Conservation (phyloP, 2,797 vertebrate genomes). For the Enoplosus armatus region DNA sequence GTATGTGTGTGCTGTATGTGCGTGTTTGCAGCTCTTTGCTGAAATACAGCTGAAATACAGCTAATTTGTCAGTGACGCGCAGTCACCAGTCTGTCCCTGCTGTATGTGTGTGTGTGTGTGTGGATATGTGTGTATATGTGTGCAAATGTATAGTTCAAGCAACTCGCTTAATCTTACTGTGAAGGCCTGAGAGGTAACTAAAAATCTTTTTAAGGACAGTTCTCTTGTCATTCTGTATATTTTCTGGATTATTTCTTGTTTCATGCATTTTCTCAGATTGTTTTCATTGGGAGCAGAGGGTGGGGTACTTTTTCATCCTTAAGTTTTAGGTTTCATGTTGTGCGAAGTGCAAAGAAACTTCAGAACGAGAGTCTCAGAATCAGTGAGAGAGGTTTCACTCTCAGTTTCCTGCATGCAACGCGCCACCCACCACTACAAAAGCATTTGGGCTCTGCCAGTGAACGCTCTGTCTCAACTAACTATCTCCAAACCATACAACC, state of each 20-base stretch:
- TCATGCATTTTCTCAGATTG: constrained; percentile 13
- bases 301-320: constrained; percentile 20
- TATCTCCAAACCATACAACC: constrained; percentile 10
- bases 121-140: background rate
- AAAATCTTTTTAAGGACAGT: constrained; percentile 4
- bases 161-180: background rate
- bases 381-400: constrained; percentile 19
- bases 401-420: background rate
- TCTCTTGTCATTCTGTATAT: constrained; percentile 8
- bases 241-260: constrained; percentile 24
- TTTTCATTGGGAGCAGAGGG: constrained; percentile 2
- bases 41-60: constrained; percentile 19
- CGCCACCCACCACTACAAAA: constrained; percentile 24
- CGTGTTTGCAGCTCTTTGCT: constrained; percentile 12
- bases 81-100: background rate
- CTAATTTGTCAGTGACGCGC: constrained; percentile 27
- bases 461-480: constrained; percentile 20
- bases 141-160: background rate
- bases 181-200: background rate
- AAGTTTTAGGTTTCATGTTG: constrained; percentile 40
- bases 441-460: background rate
- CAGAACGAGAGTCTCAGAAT: constrained; percentile 34
- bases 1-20: constrained; percentile 2
- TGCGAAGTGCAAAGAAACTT: constrained; percentile 46
- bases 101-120: background rate